Conservation (phyloP, 2,113 vertebrate genomes). For the Equus przewalskii region DNA sequence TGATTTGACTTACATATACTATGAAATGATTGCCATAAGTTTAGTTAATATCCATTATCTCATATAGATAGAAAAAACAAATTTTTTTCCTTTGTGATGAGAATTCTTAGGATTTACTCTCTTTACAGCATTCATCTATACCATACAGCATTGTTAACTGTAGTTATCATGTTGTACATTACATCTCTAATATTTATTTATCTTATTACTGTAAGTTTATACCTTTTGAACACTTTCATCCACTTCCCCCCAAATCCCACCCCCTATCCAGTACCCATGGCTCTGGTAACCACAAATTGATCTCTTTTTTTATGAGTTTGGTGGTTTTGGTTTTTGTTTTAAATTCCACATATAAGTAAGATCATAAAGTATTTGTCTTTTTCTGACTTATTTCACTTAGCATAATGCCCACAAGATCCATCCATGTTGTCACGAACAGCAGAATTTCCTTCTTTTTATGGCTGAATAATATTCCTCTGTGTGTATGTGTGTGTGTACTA, state of each 20-base stretch:
- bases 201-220: neutral
- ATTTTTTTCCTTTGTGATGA: neutral
- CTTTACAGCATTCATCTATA: neutral
- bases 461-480: neutral
- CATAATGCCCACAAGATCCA: neutral
- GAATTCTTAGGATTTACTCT: neutral
- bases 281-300: neutral
- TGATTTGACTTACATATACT: too few species aligned
- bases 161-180: neutral
- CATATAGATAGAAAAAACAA: too few species aligned
- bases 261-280: too few species aligned
- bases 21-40: too few species aligned
- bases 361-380: neutral
- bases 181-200: neutral
- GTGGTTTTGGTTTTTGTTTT: neutral
- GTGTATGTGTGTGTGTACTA: neutral
- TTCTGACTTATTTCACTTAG: neutral
- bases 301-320: neutral
- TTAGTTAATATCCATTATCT: too few species aligned
- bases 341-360: neutral
- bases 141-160: neutral
- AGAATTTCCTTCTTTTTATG: neutral
- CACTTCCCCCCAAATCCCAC: neutral
- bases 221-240: neutral
- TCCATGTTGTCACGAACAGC: neutral